These are phyloP conservation scores for Aromia moschata DNA, from an alignment of 2,888 invertebrate genomes.

Conservation along the genomic window DNA sequence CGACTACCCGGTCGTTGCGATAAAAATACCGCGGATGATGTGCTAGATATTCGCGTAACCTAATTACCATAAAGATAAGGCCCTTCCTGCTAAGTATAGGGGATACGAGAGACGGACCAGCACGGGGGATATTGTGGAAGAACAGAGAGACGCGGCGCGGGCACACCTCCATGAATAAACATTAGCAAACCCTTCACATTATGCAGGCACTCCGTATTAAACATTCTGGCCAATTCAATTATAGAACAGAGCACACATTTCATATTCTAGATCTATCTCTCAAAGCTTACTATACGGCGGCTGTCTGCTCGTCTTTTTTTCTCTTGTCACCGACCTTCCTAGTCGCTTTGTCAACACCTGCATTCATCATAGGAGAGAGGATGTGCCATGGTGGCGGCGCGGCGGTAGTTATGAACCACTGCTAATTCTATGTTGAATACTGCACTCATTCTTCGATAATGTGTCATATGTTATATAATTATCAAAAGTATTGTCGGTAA, in stretches of 20 bases:
- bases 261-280: constrained; percentile 57
- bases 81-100: constrained; percentile 31
- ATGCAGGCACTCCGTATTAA: constrained; percentile 61
- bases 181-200: constrained; percentile 61
- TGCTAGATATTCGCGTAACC: constrained; percentile 11
- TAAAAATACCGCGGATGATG: constrained; percentile 5
- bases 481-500: too few relatives aligned
- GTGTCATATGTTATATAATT: too few relatives aligned
- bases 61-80: constrained; percentile 49
- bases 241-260: constrained; percentile 60
- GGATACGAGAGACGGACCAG: constrained; percentile 7
- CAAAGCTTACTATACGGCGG: constrained; percentile 40
- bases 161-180: constrained; percentile 52
- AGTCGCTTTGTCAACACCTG: constrained; percentile 46
- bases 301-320: constrained; percentile 32
- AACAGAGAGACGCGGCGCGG: constrained; percentile 21
- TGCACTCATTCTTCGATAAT: constrained; percentile 22
- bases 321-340: constrained; percentile 41
- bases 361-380: constrained; percentile 38
- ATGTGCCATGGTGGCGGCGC: constrained; percentile 17
- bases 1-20: too few relatives aligned
- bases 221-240: constrained; percentile 63
- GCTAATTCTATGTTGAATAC: constrained; percentile 30
- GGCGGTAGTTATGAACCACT: too few relatives aligned
- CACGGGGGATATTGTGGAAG: constrained; percentile 12